These are phyloP conservation scores for Halyomorpha halys DNA, from an alignment of 1,140 invertebrate genomes.

Conservation along the genomic window DNA sequence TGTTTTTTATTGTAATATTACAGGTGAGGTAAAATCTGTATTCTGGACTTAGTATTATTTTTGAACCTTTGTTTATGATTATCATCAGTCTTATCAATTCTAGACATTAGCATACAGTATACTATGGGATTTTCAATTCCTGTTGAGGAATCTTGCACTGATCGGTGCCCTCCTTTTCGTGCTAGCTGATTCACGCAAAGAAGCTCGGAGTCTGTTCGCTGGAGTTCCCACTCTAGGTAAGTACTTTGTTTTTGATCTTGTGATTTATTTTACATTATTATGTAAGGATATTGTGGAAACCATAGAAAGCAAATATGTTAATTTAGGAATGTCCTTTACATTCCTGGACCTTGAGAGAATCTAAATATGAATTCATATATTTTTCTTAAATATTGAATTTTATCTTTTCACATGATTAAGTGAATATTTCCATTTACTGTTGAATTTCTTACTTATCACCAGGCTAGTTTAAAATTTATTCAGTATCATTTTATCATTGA, in stretches of 20 bases:
- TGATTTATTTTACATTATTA: no score
- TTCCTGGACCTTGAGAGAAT: no score
- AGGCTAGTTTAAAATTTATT: no score
- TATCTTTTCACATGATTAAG: no score
- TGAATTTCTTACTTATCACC: no score
- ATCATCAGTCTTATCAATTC: slow-evolving; percentile 34
- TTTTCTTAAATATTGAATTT: no score
- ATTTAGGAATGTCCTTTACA: no score
- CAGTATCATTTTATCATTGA: no score
- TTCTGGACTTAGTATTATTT: not conserved
- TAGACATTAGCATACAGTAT: slow-evolving; percentile 97
- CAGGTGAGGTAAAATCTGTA: slow-evolving; percentile 52
- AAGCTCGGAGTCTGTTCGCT: slow-evolving; percentile 88
- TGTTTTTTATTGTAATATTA: slow-evolving; percentile 93
- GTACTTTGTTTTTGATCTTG: not conserved
- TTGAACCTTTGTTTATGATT: slow-evolving; percentile 10
- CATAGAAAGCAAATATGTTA: no score
- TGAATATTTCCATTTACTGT: not conserved
- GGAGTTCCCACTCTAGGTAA: slow-evolving; percentile 87
- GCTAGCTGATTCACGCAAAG: slow-evolving; percentile 84
- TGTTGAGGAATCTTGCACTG: slow-evolving; percentile 88
- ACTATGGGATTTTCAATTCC: slow-evolving; percentile 94
- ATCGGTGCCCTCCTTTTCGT: slow-evolving; percentile 91
- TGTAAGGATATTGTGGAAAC: no score
- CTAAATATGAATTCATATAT: no score